phyloP scores from a whole-genome alignment of 2,888 invertebrate species.

The Ennomos fuscantarius region DNA sequence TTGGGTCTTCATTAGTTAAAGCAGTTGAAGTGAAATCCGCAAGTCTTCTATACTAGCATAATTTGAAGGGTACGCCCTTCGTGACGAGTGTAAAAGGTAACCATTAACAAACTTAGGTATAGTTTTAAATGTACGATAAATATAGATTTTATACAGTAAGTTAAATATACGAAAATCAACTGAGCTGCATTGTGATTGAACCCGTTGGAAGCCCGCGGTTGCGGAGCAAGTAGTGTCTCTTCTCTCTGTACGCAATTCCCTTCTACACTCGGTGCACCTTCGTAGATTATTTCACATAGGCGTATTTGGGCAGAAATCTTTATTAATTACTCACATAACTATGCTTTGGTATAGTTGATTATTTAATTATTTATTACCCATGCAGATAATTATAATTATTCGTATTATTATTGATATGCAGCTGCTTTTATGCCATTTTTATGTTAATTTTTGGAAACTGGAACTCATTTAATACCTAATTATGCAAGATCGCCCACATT shows the following conservation, averaged over 20 bases:
- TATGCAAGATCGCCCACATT: no score
- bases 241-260: slow-evolving; percentile 53
- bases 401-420: no score
- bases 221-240: slow-evolving; percentile 58
- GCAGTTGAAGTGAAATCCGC: slow-evolving; percentile 14
- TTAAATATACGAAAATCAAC: slow-evolving; percentile 79
- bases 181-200: slow-evolving; percentile 84
- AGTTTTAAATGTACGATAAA: slow-evolving; percentile 69
- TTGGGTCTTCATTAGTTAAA: slow-evolving; percentile 1
- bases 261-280: slow-evolving; percentile 62
- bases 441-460: no score
- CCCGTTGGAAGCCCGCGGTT: slow-evolving; percentile 54
- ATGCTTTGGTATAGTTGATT: background rate
- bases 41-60: slow-evolving; percentile 30
- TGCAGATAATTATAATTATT: no score
- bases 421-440: no score
- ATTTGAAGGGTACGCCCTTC: slow-evolving; percentile 18
- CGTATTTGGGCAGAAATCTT: slow-evolving; percentile 12
- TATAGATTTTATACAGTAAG: slow-evolving; percentile 80
- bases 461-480: no score
- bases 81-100: slow-evolving; percentile 46
- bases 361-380: no score
- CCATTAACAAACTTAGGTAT: slow-evolving; percentile 59
- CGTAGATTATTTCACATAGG: slow-evolving; percentile 45
- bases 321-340: background rate